Evolutionary conservation across 2,888 invertebrate species (phyloP).

Genomic region (Ligdia adustata): DNA sequence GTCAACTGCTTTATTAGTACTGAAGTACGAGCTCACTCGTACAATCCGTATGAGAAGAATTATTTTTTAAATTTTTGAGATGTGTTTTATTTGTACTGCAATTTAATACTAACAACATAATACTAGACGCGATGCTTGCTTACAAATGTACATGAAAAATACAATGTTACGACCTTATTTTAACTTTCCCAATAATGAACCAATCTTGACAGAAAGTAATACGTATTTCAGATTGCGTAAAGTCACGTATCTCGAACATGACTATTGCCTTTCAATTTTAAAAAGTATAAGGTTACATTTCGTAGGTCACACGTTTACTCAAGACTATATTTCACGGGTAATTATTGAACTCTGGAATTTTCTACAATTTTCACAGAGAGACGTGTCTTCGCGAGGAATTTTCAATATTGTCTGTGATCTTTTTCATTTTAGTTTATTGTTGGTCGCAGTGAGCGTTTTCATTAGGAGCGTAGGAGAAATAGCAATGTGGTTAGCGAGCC

Average conservation of each 20-base stretch:
- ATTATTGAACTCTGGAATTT: slow-evolving; percentile 13
- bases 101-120: no score
- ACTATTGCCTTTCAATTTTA: slow-evolving; percentile 2
- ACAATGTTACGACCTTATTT: no score
- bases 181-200: no score
- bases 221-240: neutral
- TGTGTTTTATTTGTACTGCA: no score
- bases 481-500: slow-evolving; percentile 4
- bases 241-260: slow-evolving; percentile 5
- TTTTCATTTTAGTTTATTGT: slow-evolving; percentile 24
- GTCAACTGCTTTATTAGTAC: no score
- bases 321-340: slow-evolving; percentile 13
- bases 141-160: no score
- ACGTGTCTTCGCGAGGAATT: slow-evolving; percentile 17
- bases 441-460: slow-evolving; percentile 18
- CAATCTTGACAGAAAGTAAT: neutral
- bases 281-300: neutral
- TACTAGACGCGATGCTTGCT: no score
- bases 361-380: slow-evolving; percentile 4
- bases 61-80: no score
- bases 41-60: no score
- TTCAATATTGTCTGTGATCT: slow-evolving; percentile 18
- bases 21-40: no score
- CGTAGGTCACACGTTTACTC: slow-evolving; percentile 6
- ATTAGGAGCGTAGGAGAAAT: slow-evolving; percentile 16